These are phyloP conservation scores for Catharus minimus DNA, from an alignment of 2,113 vertebrate genomes.

Conservation along the genomic window DNA sequence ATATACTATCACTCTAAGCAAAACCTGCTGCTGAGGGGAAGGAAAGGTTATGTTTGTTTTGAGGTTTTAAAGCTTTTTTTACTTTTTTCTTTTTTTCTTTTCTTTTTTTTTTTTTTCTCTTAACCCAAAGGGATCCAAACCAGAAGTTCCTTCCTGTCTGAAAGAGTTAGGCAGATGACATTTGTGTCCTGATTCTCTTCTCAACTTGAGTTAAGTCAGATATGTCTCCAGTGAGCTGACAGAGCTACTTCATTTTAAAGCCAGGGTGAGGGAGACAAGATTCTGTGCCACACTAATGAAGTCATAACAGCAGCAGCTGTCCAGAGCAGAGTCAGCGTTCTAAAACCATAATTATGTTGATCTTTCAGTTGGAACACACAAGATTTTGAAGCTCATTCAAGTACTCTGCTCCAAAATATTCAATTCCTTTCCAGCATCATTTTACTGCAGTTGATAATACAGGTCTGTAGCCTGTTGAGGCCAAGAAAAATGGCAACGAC, in stretches of 20 bases:
- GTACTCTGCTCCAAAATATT: conserved; percentile 18
- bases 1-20: conserved; percentile 37
- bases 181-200: conserved; percentile 1
- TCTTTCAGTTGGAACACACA: conserved; percentile 24
- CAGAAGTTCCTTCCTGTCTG: conserved; percentile 50
- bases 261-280: neutral
- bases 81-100: neutral
- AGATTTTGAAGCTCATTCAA: conserved; percentile 48
- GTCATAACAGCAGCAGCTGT: neutral
- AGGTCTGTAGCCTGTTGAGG: neutral
- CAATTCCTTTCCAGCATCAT: neutral
- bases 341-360: conserved; percentile 52
- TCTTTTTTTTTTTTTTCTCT: neutral
- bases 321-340: conserved; percentile 17
- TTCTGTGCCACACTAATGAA: neutral
- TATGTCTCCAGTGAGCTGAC: neutral
- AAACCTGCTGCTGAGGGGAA: conserved; percentile 59
- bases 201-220: neutral
- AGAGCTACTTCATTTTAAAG: conserved; percentile 9
- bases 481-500: conserved; percentile 5
- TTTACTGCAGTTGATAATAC: neutral
- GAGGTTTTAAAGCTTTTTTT: conserved; percentile 7
- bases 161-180: neutral
- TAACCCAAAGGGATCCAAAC: conserved; percentile 34
- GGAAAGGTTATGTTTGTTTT: conserved; percentile 39